Evolutionary conservation across 2,888 invertebrate genomes (phyloP).

Genomic region (Parnassius apollo): DNA sequence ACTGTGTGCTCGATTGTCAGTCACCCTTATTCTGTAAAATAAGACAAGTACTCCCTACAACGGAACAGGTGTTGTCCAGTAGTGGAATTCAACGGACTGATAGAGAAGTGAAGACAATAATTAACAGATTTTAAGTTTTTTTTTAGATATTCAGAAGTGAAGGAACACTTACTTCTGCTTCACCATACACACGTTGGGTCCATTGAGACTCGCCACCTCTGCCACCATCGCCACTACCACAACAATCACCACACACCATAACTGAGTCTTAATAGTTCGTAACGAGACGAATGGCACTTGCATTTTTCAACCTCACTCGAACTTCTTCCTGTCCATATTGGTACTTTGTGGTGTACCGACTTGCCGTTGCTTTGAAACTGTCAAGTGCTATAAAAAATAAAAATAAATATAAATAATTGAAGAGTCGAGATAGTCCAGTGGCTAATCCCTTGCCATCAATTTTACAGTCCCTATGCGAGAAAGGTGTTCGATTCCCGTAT

Average conservation of each 20-base stretch:
- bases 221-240: conserved; percentile 41
- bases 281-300: conserved; percentile 28
- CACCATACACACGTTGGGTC: conserved; percentile 75
- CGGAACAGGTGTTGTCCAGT: too few relatives aligned
- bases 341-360: background rate
- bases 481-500: background rate
- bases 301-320: conserved; percentile 36
- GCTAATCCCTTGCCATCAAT: background rate
- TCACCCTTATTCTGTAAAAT: too few relatives aligned
- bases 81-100: too few relatives aligned
- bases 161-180: conserved; percentile 67
- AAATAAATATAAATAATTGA: background rate
- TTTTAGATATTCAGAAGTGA: too few relatives aligned
- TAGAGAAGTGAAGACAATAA: too few relatives aligned
- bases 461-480: background rate
- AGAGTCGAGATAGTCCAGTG: background rate
- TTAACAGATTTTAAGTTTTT: too few relatives aligned
- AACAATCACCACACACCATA: conserved; percentile 50
- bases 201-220: conserved; percentile 55
- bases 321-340: conserved; percentile 46
- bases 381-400: background rate
- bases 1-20: too few relatives aligned
- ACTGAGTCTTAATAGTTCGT: conserved; percentile 44
- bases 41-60: too few relatives aligned
- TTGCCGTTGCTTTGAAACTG: background rate